Conservation (phyloP, 2,797 vertebrate genomes). For the Buceros bicornis region DNA sequence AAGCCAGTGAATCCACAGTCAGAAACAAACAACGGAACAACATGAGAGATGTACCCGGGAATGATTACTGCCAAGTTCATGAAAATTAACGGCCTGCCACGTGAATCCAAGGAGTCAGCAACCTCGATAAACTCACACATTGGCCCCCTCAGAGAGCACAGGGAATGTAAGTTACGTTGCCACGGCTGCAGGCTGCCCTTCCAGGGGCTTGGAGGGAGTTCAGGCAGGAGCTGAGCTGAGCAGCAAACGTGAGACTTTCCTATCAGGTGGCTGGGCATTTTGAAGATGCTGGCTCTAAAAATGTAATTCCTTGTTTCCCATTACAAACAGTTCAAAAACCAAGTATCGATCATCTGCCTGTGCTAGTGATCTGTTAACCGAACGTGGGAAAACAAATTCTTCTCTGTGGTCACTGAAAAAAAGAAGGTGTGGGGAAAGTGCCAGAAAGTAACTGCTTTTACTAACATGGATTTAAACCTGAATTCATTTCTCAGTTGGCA, state of each 20-base stretch:
- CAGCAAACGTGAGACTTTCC: not conserved
- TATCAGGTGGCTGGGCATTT: not conserved
- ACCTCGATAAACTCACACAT: not conserved
- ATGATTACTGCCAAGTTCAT: not conserved
- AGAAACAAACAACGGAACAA: not conserved
- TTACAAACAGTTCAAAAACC: not conserved
- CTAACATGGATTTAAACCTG: not conserved
- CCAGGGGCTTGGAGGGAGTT: not conserved
- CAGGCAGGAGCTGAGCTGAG: not conserved
- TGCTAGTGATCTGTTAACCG: rapidly evolving
- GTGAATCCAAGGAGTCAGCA: not conserved
- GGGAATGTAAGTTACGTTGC: rapidly evolving
- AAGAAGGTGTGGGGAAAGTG: not conserved
- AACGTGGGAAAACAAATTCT: rapidly evolving
- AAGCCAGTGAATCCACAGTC: not conserved
- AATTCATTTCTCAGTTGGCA: not conserved
- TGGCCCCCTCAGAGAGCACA: rapidly evolving
- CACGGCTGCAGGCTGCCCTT: not conserved
- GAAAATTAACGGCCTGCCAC: not conserved
- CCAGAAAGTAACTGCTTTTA: not conserved
- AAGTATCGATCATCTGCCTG: not conserved
- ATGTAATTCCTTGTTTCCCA: not conserved
- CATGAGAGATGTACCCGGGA: not conserved
- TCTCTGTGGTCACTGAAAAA: not conserved
- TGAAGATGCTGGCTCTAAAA: not conserved